Evolutionary conservation across 23 tunicate species (phyloP).

Genomic region (Phallusia fumigata): DNA sequence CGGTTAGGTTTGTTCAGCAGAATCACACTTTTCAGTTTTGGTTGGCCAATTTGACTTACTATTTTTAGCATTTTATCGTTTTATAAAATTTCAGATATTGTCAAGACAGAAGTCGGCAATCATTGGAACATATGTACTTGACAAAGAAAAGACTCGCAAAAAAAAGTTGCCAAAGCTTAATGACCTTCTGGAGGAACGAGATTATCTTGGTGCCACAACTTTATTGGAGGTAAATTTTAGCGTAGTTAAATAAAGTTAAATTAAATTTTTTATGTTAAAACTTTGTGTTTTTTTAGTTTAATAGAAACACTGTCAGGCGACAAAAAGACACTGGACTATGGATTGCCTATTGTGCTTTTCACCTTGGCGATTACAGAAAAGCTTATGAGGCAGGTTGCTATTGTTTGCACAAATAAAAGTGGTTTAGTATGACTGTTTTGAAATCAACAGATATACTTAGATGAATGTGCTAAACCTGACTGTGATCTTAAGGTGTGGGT

Average conservation of each 20-base stretch:
- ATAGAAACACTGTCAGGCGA: neutral
- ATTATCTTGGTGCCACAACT: conserved; percentile 91
- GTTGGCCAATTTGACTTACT: no score
- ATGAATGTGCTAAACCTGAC: conserved; percentile 8
- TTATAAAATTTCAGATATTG: conserved; percentile 38
- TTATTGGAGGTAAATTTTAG: conserved; percentile 58
- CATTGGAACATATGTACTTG: conserved; percentile 36
- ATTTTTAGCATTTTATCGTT: no score
- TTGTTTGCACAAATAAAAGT: neutral
- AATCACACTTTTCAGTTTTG: no score
- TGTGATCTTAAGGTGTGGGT: conserved; percentile 36
- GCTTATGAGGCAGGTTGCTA: neutral
- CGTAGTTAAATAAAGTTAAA: neutral
- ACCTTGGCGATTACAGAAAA: neutral
- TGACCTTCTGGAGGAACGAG: conserved; percentile 66
- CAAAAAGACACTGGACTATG: neutral
- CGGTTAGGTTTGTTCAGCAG: no score
- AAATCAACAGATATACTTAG: conserved; percentile 22
- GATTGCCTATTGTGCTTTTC: conserved; percentile 6
- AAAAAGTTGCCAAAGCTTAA: conserved; percentile 77
- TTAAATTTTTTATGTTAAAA: neutral
- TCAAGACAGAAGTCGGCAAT: conserved; percentile 89
- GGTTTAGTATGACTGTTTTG: neutral
- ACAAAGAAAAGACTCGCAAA: conserved; percentile 55
- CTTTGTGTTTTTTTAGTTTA: neutral